Evolutionary conservation across 2,888 invertebrate genomes (phyloP).

Genomic region (Tachina lurida): DNA sequence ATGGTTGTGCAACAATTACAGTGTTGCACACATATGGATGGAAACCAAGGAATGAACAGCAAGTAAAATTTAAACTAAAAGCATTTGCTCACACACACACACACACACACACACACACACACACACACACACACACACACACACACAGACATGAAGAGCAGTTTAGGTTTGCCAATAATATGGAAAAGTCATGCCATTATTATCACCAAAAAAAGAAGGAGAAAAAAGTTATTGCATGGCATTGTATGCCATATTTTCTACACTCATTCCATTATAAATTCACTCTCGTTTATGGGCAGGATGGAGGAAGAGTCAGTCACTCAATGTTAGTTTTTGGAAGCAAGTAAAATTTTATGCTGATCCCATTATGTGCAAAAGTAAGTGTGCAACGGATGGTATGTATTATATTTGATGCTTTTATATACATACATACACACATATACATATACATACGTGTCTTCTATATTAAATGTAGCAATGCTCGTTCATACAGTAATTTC

Average conservation of each 20-base stretch:
- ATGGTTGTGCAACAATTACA: slow-evolving; percentile 48
- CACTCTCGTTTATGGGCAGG: background rate
- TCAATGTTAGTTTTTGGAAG: slow-evolving; percentile 45
- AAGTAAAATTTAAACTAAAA: slow-evolving; percentile 18
- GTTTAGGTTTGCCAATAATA: slow-evolving; percentile 50
- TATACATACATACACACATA: background rate
- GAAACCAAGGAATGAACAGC: slow-evolving; percentile 5
- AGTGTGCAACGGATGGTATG: background rate
- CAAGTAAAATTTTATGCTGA: slow-evolving; percentile 20
- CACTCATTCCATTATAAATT: slow-evolving; percentile 15
- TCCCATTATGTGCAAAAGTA: background rate
- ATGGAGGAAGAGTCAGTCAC: slow-evolving; percentile 23
- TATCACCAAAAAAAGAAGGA: background rate
- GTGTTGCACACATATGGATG: slow-evolving; percentile 36
- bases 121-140: background rate
- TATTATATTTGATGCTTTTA: background rate
- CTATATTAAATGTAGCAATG: slow-evolving; percentile 8
- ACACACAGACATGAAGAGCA: background rate
- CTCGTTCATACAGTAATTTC: too few species aligned
- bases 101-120: background rate
- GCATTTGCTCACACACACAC: slow-evolving; percentile 1
- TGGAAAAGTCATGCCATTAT: slow-evolving; percentile 37
- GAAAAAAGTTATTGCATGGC: background rate
- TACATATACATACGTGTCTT: slow-evolving; percentile 3
- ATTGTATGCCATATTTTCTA: slow-evolving; percentile 23